Base-by-base conservation (phyloP, 2,113 vertebrate genomes). In the Pachycephala philippinensis region DNA sequence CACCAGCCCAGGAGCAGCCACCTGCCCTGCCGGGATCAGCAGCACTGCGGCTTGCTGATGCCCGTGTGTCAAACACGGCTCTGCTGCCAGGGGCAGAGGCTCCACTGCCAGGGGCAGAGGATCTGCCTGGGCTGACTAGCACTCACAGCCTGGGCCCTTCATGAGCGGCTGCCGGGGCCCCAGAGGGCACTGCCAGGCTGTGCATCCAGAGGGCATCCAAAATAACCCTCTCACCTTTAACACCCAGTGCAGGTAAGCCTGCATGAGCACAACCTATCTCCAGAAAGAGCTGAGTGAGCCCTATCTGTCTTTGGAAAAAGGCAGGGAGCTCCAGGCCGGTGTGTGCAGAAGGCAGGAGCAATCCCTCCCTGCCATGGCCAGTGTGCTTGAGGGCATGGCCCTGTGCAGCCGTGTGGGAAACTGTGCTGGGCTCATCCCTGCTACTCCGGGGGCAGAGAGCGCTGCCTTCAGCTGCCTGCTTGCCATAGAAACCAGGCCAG, bases 51-150 rank as follows among this genome's bases (percentile, higher is more conserved):
- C 10, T 65, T 26, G 0, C 30, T 40, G 39, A 19, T 15, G 49
- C 28, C 22, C 0, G 0, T 6, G 26, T n/a, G 45, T 39, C 40
- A 37, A 68, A 66, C 4, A 2, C 0, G 1, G 35, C 37, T 42
- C 52, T 42, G 61, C 71, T 50, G 71, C 83, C 10, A 8, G 4
- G 40, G n/a, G 50, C 83, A 70, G 65, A 59, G 63, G 39, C n/a
- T 30, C 57, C 7, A 3, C 13, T n/a, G 87, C 66, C 45, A 45
- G 20, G 69, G n/a, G 23, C 56, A 63, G 40, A 14, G 42, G 11
- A 18, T 23, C 18, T 4, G 9, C 52, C 15, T 0, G 0, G 37
- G 15, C 60, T 45, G 77, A n/a, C 52, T 27, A n/a, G 44, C 59
- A 70, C 76, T 54, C 30, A n/a, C 60, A 82, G 59, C 15, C 26